A percentile compares a stretch with the other conserved stretches of the same genome.
Conservation (phyloP, 2,797 vertebrate species). For the Notolabrus celidotus region DNA sequence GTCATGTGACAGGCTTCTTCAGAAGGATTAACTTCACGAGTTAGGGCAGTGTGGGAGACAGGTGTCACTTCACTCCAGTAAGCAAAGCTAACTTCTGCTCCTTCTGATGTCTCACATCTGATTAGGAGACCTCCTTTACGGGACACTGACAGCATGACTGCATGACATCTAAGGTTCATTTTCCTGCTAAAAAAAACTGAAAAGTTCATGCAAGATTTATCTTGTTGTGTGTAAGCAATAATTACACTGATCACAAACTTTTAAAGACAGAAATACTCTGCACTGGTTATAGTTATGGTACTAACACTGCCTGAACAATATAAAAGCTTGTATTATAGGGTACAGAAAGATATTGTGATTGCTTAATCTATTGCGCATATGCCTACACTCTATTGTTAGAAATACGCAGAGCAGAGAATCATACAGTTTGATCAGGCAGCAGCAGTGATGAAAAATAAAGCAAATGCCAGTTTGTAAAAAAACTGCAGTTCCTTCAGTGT, state of each 20-base stretch:
- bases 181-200: constrained; percentile 74
- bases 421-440: too few species aligned
- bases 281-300: too few species aligned
- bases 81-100: constrained; percentile 89
- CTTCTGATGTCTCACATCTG: constrained; percentile 86
- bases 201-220: background rate
- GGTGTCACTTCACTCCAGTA: constrained; percentile 90
- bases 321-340: too few species aligned
- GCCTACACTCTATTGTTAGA: too few species aligned
- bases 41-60: constrained; percentile 86
- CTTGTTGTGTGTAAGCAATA: background rate
- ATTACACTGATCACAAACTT: constrained; percentile 5
- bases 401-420: too few species aligned
- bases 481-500: too few species aligned
- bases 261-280: constrained; percentile 19
- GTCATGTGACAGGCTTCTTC: constrained; percentile 88
- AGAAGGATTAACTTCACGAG: constrained; percentile 85
- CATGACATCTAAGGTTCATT: constrained; percentile 5
- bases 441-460: too few species aligned
- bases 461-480: too few species aligned
- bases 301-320: too few species aligned
- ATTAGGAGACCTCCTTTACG: constrained; percentile 87
- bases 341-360: too few species aligned
- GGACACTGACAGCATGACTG: constrained; percentile 77
- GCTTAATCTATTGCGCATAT: too few species aligned